Evolutionary conservation across 1,140 invertebrate species (phyloP).

Genomic region (Aleiodes sp.): DNA sequence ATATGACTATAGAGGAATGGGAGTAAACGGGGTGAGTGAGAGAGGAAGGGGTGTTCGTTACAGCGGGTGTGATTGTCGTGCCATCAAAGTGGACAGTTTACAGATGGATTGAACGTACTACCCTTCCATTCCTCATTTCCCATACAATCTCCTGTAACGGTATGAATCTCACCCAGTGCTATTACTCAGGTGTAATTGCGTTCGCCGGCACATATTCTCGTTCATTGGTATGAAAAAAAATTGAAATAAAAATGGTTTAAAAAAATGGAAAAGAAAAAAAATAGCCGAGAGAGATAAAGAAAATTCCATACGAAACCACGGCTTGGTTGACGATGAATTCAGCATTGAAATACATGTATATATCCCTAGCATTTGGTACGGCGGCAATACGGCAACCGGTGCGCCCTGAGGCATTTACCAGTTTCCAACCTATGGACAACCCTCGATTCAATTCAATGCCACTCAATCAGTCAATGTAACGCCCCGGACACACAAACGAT

Average conservation of each 20-base stretch:
- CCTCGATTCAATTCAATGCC: conserved; percentile 64
- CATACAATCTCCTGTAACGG: conserved; percentile 42
- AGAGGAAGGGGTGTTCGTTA: conserved; percentile 48
- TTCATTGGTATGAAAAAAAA: conserved; percentile 38
- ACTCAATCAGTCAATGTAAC: conserved; percentile 66
- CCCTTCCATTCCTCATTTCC: conserved; percentile 23
- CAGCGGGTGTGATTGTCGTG: conserved; percentile 63
- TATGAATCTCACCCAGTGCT: conserved; percentile 38
- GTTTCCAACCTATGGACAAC: conserved; percentile 44
- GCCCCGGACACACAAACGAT: conserved; percentile 37
- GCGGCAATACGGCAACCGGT: conserved; percentile 35
- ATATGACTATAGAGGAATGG: conserved; percentile 15
- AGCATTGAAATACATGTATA: neutral
- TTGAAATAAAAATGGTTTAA: too few relatives aligned
- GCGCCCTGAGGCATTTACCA: conserved; percentile 56
- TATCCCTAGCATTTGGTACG: neutral
- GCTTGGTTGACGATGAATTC: conserved; percentile 8
- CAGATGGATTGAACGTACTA: conserved; percentile 58
- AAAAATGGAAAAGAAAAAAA: conserved; percentile 5
- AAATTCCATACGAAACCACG: neutral
- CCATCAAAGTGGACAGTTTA: conserved; percentile 65
- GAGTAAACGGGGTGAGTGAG: neutral
- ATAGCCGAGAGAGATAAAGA: too few relatives aligned
- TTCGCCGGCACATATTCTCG: conserved; percentile 37
- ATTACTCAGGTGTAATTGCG: conserved; percentile 61